Evolutionary conservation across 2,113 vertebrate species (phyloP).

Genomic region (Pelvicachromis taeniatus): DNA sequence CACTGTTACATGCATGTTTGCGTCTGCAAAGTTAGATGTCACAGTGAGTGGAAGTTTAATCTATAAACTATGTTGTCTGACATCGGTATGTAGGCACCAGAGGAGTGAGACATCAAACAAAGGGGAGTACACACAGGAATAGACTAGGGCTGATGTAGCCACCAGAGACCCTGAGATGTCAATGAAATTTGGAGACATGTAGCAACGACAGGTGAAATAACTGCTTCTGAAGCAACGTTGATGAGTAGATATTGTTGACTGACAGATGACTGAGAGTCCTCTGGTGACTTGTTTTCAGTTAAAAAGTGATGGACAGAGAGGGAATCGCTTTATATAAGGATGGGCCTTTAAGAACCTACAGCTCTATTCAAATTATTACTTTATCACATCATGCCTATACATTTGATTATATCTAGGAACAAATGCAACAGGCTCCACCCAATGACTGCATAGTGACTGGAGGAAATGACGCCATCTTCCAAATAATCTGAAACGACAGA

Average conservation of each 20-base stretch:
- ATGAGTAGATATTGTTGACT: neutral
- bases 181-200: neutral
- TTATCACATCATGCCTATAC: neutral
- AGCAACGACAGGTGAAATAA: neutral
- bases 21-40: neutral
- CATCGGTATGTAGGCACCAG: neutral
- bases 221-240: neutral
- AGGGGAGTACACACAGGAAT: neutral
- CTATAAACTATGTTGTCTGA: neutral
- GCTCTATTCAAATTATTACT: neutral
- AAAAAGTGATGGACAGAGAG: neutral
- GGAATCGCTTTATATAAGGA: neutral
- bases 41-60: neutral
- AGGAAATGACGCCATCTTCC: neutral
- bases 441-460: neutral
- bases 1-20: neutral
- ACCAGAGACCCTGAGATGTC: neutral
- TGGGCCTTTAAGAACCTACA: neutral
- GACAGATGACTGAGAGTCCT: neutral
- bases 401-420: neutral
- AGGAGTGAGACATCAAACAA: neutral
- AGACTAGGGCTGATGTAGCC: neutral
- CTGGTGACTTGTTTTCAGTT: neutral
- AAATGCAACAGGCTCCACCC: neutral
- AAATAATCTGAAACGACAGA: neutral